phyloP scores from a whole-genome alignment of 2,797 vertebrate genomes.

The Lemur catta region DNA sequence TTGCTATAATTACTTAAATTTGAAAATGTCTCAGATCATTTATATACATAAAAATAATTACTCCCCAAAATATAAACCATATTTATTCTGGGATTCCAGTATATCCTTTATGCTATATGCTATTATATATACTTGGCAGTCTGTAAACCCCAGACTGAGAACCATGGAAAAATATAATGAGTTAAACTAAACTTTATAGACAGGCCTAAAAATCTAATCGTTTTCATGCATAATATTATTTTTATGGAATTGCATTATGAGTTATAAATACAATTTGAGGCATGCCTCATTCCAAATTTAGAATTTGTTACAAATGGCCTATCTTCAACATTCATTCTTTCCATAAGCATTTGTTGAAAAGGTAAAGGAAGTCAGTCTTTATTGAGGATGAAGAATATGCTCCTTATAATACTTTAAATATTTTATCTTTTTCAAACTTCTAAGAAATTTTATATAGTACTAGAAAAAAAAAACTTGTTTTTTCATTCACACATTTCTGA shows the following conservation, averaged over 20 bases:
- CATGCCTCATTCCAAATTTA: neutral
- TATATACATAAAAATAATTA: neutral
- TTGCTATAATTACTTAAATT: constrained; percentile 19
- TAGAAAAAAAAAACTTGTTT: neutral
- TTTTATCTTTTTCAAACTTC: neutral
- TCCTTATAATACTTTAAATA: neutral
- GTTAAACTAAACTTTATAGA: neutral
- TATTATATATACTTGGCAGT: neutral
- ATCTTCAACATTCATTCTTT: neutral
- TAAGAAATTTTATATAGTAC: neutral
- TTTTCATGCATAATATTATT: neutral
- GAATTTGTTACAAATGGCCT: neutral
- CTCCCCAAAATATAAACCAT: neutral
- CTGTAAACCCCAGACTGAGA: neutral
- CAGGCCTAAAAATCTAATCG: neutral
- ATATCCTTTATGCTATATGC: neutral
- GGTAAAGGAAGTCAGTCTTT: neutral
- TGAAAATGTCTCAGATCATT: neutral
- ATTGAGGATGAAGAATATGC: neutral
- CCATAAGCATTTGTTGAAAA: neutral
- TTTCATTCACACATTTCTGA: neutral
- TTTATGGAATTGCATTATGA: neutral
- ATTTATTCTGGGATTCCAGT: neutral
- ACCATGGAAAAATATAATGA: neutral
- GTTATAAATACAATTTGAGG: neutral